A percentile compares a stretch with the other conserved stretches of the same genome.
Conservation (phyloP, 2,888 invertebrate species). For the Poecilus cupreus region DNA sequence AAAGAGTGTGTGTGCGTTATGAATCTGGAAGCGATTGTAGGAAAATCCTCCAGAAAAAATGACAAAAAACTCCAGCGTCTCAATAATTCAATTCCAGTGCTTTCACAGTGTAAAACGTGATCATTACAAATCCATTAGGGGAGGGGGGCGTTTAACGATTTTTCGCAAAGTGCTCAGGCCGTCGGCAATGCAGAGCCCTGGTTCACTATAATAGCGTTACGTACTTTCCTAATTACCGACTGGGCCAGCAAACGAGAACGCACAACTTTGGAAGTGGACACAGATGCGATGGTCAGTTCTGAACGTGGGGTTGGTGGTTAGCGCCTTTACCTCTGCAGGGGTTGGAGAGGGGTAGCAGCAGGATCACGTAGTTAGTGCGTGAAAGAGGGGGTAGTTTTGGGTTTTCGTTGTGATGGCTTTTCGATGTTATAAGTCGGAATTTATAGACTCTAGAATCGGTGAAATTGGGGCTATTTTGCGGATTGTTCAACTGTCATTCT, state of each 20-base stretch:
- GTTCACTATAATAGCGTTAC: conserved; percentile 12
- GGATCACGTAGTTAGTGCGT: background rate
- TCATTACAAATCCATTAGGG: conserved; percentile 33
- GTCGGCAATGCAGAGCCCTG: background rate
- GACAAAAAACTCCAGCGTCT: background rate
- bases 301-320: background rate
- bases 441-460: background rate
- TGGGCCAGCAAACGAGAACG: background rate
- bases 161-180: background rate
- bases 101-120: conserved; percentile 13
- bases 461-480: background rate
- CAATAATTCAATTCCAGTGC: conserved; percentile 31
- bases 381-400: background rate
- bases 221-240: conserved; percentile 7
- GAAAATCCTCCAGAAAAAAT: background rate
- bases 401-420: background rate
- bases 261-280: background rate
- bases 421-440: background rate
- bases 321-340: background rate
- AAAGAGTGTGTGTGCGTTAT: background rate
- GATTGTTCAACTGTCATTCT: too few relatives aligned
- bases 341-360: background rate
- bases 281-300: conserved; percentile 31
- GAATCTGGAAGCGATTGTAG: background rate
- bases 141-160: conserved; percentile 17